Evolutionary conservation across 2,797 vertebrate genomes (phyloP).

Genomic region (Poeciliopsis paucimaculata): DNA sequence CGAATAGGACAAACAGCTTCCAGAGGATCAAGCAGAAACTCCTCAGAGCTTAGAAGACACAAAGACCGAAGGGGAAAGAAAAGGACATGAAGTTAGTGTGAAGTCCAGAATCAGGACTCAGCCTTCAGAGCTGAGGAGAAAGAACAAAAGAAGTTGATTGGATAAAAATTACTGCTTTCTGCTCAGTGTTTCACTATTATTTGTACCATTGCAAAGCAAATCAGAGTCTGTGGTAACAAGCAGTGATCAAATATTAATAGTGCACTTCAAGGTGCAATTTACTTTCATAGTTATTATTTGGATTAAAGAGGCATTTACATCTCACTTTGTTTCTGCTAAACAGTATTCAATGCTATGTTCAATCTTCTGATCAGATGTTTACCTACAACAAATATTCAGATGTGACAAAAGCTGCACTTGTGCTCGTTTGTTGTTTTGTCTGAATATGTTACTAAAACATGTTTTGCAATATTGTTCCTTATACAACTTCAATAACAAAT

Average conservation of each 20-base stretch:
- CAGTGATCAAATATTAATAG: background rate
- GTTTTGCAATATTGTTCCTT: background rate
- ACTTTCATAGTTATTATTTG: background rate
- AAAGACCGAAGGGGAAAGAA: constrained; percentile 45
- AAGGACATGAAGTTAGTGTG: constrained; percentile 45
- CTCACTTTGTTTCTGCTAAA: background rate
- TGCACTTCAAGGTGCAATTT: background rate
- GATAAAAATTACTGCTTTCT: constrained; percentile 34
- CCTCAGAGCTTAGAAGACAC: constrained; percentile 59
- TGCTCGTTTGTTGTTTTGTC: background rate
- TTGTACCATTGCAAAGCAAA: constrained; percentile 25
- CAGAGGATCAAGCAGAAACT: constrained; percentile 66
- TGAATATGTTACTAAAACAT: background rate
- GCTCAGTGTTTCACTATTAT: background rate
- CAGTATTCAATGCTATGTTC: background rate
- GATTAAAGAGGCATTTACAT: background rate
- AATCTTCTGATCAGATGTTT: background rate
- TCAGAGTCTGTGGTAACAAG: constrained; percentile 18
- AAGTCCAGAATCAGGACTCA: constrained; percentile 40
- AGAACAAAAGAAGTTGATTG: constrained; percentile 40
- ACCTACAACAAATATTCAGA: background rate
- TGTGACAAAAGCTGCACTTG: background rate
- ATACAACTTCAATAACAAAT: constrained; percentile 20
- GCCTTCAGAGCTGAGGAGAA: constrained; percentile 33
- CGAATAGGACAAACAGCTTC: constrained; percentile 54